Evolutionary conservation across 1,140 invertebrate species (phyloP).

Genomic region (Tribolium madens): DNA sequence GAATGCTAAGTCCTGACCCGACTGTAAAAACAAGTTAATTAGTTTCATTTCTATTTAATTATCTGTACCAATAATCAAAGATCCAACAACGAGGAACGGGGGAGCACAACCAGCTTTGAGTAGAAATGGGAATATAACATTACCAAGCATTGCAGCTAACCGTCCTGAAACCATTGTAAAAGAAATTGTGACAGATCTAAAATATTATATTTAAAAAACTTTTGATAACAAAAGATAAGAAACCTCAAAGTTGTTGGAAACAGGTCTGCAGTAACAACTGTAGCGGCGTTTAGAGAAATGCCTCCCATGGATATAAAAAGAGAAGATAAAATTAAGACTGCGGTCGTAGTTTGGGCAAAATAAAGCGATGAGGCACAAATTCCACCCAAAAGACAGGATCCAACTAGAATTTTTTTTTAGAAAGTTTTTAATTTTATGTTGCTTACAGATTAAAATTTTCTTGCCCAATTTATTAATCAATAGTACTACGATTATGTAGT

Average conservation of each 20-base stretch:
- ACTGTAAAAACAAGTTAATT: constrained; percentile 64
- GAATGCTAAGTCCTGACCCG: constrained; percentile 67
- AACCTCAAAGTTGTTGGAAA: constrained; percentile 66
- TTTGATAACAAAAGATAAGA: constrained; percentile 67
- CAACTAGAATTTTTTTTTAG: background rate
- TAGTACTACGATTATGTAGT: background rate
- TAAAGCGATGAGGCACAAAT: constrained; percentile 69
- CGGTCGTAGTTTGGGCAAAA: constrained; percentile 67
- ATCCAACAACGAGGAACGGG: constrained; percentile 49
- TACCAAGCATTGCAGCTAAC: constrained; percentile 51
- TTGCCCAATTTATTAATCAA: constrained; percentile 38
- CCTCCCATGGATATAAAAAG: constrained; percentile 71
- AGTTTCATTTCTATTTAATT: background rate
- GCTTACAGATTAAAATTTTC: constrained; percentile 8
- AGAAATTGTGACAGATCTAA: constrained; percentile 50
- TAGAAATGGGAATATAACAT: constrained; percentile 52
- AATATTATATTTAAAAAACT: constrained; percentile 68
- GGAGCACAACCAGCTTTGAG: constrained; percentile 49
- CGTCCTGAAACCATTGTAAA: constrained; percentile 50
- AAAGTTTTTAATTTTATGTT: background rate
- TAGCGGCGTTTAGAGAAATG: constrained; percentile 69
- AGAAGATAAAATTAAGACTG: constrained; percentile 70
- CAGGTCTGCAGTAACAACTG: constrained; percentile 71
- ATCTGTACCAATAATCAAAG: constrained; percentile 18
- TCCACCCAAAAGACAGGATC: constrained; percentile 55